Base-by-base conservation (phyloP, 2,888 invertebrate species). In the Xanthorhoe spadicearia region DNA sequence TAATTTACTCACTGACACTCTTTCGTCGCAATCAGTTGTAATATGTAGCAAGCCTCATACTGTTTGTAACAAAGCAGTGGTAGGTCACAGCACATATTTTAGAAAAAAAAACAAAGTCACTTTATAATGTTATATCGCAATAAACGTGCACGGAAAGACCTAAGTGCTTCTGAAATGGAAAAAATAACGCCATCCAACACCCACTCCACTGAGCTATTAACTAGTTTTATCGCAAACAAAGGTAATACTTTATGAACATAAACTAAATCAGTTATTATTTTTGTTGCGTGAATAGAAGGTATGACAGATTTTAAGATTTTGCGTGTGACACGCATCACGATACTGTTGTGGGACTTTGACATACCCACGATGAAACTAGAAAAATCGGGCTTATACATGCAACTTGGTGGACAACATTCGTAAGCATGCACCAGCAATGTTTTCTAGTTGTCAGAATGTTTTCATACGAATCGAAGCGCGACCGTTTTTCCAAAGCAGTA, bases 321-420 rank as follows among this genome's bases (percentile, higher is more conserved):
- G 87, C 90, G 90, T 91, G 91, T 73, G 53, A 77, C 89, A 90
- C 89, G 91, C 90, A 85, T 81, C 75, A 76, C 78, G 76, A 72
- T 74, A 69, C 73, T 74, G 76, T 74, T 71, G 57, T 52, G 38
- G 76, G 67, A 69, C 74, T 75, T 76, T 81, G 80, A 80, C 77
- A 73, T 75, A 76, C n/a, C n/a, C n/a, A n/a, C 76, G 75, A 73
- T 71, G 70, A 72, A 76, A 74, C 75, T 69, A 63, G 68, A 71
- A 79, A 80, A 80, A 76, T 77, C 74, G 73, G 62, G 67, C 65
- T 63, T 69, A 62, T 72, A 74, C 70, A 76, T 74, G 75, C 70
- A 72, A 73, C 61, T 50, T 62, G 5, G 15, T 54, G 2, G n/a
- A 53, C 10, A 2, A 13, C 7, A 53, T 52, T 69, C 17, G 18